Percentiles rank a stretch among this genome's conserved stretches.
phyloP scores from a whole-genome alignment of 2,113 vertebrate species.

The Ameiurus melas region DNA sequence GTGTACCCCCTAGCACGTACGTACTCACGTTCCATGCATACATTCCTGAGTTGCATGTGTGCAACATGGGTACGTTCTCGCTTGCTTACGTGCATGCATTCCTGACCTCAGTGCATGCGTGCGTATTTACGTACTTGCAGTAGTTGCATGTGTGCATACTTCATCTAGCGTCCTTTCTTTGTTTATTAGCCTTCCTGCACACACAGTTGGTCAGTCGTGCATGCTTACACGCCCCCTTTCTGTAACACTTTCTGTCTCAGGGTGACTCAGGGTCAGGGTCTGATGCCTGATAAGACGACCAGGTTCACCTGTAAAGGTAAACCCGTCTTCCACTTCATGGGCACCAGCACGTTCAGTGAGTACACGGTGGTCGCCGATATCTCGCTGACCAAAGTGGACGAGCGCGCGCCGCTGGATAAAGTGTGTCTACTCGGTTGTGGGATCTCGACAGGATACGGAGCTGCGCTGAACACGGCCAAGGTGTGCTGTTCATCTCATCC shows the following conservation, averaged over 20 bases:
- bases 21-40: not conserved
- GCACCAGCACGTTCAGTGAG: slow-evolving; percentile 81
- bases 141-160: not conserved
- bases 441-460: slow-evolving; percentile 79
- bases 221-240: not conserved
- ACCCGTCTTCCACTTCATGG: slow-evolving; percentile 77
- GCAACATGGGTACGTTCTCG: too few relatives aligned
- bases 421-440: slow-evolving; percentile 80
- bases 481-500: slow-evolving; percentile 47
- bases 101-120: not conserved
- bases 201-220: not conserved
- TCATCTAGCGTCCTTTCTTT: not conserved
- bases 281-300: slow-evolving; percentile 88
- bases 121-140: not conserved
- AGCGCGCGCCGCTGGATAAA: slow-evolving; percentile 73
- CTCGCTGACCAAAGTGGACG: slow-evolving; percentile 75
- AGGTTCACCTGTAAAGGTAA: slow-evolving; percentile 81
- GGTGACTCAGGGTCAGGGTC: slow-evolving; percentile 73
- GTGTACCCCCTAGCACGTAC: not conserved
- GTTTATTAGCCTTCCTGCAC: not conserved
- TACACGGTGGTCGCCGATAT: slow-evolving; percentile 81
- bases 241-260: slow-evolving; percentile 48
- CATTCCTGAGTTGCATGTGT: too few relatives aligned
- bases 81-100: not conserved
- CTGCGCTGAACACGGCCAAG: slow-evolving; percentile 78